These are phyloP conservation scores for Steatornis caripensis DNA, from an alignment of 2,113 vertebrate genomes.

Conservation along the genomic window DNA sequence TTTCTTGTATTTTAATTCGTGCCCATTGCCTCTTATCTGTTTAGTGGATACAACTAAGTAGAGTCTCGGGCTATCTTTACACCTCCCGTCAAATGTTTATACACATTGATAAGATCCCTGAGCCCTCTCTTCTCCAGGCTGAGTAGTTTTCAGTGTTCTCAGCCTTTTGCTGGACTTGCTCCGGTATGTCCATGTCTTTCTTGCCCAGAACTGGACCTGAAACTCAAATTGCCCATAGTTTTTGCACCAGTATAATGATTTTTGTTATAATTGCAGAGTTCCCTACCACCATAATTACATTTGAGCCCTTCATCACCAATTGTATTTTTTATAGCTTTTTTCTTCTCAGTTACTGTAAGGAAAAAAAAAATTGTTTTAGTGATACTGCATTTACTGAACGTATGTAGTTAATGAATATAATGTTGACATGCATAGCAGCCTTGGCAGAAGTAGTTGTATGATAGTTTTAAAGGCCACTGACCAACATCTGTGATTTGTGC, in stretches of 20 bases:
- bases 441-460: not conserved
- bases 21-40: not conserved
- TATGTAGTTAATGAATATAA: not conserved
- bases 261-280: rapidly evolving
- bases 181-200: not conserved
- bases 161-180: not conserved
- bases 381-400: not conserved
- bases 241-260: not conserved
- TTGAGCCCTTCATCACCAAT: not conserved
- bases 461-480: too few species aligned
- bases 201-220: not conserved
- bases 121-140: not conserved
- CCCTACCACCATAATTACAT: not conserved
- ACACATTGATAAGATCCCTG: not conserved
- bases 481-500: too few species aligned
- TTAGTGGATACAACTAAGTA: not conserved
- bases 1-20: not conserved
- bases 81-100: not conserved
- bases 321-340: not conserved
- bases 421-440: too few species aligned
- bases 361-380: rapidly evolving
- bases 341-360: too few species aligned
- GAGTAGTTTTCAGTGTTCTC: not conserved
- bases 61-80: not conserved
- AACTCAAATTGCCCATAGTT: not conserved